Evolutionary conservation across 2,797 vertebrate genomes (phyloP).

Genomic region (Sebastes aleutianus): DNA sequence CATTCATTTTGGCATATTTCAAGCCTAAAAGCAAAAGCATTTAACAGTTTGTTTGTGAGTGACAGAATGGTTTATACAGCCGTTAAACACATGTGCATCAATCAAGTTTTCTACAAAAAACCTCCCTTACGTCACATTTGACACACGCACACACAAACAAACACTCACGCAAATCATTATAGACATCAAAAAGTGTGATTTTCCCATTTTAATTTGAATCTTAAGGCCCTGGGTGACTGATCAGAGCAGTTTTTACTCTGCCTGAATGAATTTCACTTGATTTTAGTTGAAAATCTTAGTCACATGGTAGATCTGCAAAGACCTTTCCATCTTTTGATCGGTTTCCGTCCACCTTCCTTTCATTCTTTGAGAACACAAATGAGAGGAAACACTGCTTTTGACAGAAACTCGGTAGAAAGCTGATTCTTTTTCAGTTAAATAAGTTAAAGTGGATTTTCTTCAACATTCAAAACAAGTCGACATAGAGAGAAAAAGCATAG

Average conservation of each 20-base stretch:
- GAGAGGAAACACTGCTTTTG: not conserved
- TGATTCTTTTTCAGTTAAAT: not conserved
- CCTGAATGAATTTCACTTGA: not conserved
- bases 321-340: not conserved
- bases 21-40: slow-evolving; percentile 22
- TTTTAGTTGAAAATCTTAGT: not conserved
- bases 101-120: slow-evolving; percentile 35
- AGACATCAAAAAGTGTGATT: not conserved
- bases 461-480: slow-evolving; percentile 1
- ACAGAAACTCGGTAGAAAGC: not conserved
- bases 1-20: not conserved
- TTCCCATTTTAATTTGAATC: not conserved
- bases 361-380: not conserved
- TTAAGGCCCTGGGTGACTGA: not conserved
- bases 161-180: not conserved
- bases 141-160: not conserved
- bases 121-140: slow-evolving; percentile 13
- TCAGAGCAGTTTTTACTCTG: not conserved
- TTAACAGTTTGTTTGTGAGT: slow-evolving; percentile 3
- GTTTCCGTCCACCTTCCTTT: not conserved
- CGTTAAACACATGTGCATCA: slow-evolving; percentile 20
- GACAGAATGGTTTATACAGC: slow-evolving; percentile 17
- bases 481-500: slow-evolving; percentile 1
- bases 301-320: not conserved
- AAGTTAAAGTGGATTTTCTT: slow-evolving; percentile 13